Base-by-base conservation (phyloP, 2,888 invertebrate genomes). In the Caradrina clavipalpis region DNA sequence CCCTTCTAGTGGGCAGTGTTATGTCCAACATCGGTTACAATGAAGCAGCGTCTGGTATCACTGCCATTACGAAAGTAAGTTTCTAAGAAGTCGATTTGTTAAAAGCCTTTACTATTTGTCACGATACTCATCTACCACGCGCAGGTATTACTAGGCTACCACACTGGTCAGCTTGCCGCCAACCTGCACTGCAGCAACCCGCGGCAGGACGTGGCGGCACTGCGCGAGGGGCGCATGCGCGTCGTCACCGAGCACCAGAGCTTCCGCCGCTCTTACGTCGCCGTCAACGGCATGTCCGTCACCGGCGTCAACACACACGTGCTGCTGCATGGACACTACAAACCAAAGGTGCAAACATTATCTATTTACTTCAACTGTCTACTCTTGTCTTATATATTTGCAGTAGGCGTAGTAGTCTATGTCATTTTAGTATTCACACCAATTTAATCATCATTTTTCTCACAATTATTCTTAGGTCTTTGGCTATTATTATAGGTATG, bases 181-280 rank as follows among this genome's bases (percentile, higher is more conserved):
- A 98, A 98, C 90, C 92, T 98, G 19, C 97, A 98, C 88, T 98
- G 95, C 87, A 92, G 95, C 0, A 91, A 87, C 0, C 97, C 98
- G 0, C 93, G 96, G 5, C 89, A 93, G 35, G 96, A 96, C 55
- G 82, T 97, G 0, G 90, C 91, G 31, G 96, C 96, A 26, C 83
- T 97, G 15, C 91, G 92, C 4, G 96, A 96, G 1, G 96, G 96
- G 0, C 92, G 95, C 53, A 90, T 97, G 50, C 85, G 94, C 84
- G 95, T 98, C 10, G 95, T 98, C 7, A 95, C 96, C 0, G 97
- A 96, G 60, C 94, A 92, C 92, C 96, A 88, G 69, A 94, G 84
- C 0, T 97, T 97, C 93, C 88, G 93, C 17, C 97, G 97, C 47
- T 96, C 88, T 2, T 94, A 90, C 60, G 80, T 88, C 1, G 95